phyloP scores from a whole-genome alignment of 2,888 invertebrate species.

The Meliscaeva auricollis region DNA sequence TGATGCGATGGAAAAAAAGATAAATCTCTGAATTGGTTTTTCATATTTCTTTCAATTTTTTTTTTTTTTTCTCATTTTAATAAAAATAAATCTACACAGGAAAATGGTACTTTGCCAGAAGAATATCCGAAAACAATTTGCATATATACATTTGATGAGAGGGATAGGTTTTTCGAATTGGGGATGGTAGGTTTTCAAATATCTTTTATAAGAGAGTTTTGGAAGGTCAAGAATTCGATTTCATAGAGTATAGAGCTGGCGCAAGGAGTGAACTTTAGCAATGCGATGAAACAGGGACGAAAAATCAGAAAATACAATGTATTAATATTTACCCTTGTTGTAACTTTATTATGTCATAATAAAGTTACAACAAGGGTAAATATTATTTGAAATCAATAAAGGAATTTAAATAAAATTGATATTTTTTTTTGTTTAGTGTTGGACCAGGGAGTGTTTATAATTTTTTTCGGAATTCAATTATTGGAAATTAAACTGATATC shows the following conservation, averaged over 20 bases:
- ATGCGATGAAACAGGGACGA: constrained; percentile 20
- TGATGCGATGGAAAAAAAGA: constrained; percentile 20
- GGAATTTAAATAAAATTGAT: constrained; percentile 44
- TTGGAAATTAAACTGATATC: constrained; percentile 18
- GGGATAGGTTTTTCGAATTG: neutral
- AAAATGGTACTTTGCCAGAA: constrained; percentile 21
- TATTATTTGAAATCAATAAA: constrained; percentile 53
- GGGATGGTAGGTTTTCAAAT: neutral
- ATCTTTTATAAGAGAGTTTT: neutral
- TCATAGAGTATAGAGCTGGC: no score
- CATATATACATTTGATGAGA: constrained; percentile 71
- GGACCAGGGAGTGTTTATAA: constrained; percentile 19
- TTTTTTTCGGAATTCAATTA: constrained; percentile 19
- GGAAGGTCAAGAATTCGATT: constrained; percentile 37
- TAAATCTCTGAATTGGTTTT: constrained; percentile 51
- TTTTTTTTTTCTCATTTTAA: constrained; percentile 37
- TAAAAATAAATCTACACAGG: constrained; percentile 51
- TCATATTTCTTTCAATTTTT: constrained; percentile 36
- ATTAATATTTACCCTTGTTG: no score
- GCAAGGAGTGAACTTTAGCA: no score
- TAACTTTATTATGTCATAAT: no score
- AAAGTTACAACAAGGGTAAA: constrained; percentile 3
- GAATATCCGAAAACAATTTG: constrained; percentile 64
- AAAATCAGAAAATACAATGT: constrained; percentile 30
- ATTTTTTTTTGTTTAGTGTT: neutral